Base-by-base conservation (phyloP, 2,888 invertebrate species). In the Chouioia cunea region DNA sequence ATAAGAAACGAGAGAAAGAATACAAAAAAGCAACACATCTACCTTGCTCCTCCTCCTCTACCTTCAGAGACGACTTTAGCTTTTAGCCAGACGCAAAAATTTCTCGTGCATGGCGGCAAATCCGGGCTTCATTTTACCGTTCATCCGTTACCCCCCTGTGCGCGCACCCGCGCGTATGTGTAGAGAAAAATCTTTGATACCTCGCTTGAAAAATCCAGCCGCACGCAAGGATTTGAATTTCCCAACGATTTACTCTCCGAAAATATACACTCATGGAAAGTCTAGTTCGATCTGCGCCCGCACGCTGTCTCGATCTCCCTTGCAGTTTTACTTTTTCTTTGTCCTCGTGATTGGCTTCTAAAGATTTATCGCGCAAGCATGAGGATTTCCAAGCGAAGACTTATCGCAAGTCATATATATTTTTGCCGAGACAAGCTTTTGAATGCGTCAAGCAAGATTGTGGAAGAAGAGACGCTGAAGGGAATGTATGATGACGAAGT, bases 161-260 rank as follows among this genome's bases (percentile, higher is more conserved):
- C 18, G 43, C 43, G 10, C 36, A 4, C 2, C 16, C n/a, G 43
- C 43, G 10, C 43, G 12, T 0, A n/a, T n/a, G n/a, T n/a, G n/a
- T n/a, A n/a, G n/a, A 18, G 57, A 15, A 53, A 64, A 48, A 67
- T 71, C 66, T 54, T 62, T 71, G 71, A 71, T 71, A 64, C 67
- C 53, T 46, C 53, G 71, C 36, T 36, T 36, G 36, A 36, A 63
- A 67, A 71, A 71, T 67, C 71, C 71, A 15, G 23, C 60, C 23
- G 18, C 53, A 23, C 23, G 23, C 60, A n/a, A n/a, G 71, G 71
- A 72, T 72, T 72, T 72, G 68, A 68, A 72, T 72, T 72, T 72
- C 65, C 64, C 71, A 67, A 64, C 71, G 64, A 71, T 71, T 71
- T 71, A 58, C 66, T 53, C 18, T n/a, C 50, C 10, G 36, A 36